Conservation (phyloP, 1,140 invertebrate species). For the Eupeodes corollae region DNA sequence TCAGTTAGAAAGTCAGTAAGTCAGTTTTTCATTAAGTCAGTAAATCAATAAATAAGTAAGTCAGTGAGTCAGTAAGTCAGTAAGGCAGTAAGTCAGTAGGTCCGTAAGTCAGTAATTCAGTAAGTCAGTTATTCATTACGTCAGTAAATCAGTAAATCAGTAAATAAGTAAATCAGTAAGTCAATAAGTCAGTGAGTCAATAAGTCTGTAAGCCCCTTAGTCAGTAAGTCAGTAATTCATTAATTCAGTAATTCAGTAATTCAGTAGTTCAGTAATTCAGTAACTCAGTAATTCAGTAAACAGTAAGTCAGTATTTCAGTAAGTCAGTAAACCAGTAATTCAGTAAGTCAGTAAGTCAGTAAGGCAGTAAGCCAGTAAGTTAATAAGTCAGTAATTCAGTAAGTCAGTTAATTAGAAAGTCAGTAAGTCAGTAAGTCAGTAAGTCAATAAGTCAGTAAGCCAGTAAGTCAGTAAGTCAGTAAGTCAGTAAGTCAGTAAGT, state of each 20-base stretch:
- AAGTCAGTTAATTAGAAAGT: background rate
- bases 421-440: background rate
- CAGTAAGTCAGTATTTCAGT: background rate
- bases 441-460: background rate
- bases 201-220: background rate
- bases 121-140: background rate
- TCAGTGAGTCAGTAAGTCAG: background rate
- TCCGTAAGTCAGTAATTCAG: background rate
- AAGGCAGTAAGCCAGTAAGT: background rate
- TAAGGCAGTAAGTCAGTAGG: background rate
- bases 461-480: background rate
- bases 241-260: background rate
- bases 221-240: background rate
- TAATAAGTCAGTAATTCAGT: background rate
- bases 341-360: background rate
- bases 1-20: background rate
- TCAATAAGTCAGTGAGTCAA: background rate
- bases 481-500: background rate
- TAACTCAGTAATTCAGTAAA: background rate
- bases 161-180: background rate
- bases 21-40: background rate
- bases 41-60: background rate
- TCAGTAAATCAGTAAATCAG: background rate
- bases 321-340: background rate
- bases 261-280: no score